A percentile compares a stretch with the other conserved stretches of the same genome.
Conservation (phyloP, 2,113 vertebrate species). For the Thymallus thymallus region DNA sequence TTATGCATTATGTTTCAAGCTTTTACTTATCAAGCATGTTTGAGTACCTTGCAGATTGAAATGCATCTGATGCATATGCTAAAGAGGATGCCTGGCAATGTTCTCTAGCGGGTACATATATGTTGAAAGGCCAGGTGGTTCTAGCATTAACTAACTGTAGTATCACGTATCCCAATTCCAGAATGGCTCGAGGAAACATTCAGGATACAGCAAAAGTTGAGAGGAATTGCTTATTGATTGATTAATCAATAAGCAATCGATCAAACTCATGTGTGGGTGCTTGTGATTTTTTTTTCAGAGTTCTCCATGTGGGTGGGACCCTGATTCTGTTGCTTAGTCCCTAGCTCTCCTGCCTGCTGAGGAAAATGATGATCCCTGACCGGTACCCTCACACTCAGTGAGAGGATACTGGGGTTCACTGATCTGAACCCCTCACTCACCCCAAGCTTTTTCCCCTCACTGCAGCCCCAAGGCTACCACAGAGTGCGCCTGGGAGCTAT, state of each 20-base stretch:
- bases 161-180: conserved; percentile 3
- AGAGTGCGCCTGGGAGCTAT: conserved; percentile 84
- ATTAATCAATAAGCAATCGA: too few relatives aligned
- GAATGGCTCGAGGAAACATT: neutral
- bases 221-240: neutral
- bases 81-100: too few relatives aligned
- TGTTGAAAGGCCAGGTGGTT: too few relatives aligned
- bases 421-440: neutral
- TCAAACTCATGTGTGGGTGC: neutral
- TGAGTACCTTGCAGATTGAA: too few relatives aligned
- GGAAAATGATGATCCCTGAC: conserved; percentile 47
- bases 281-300: conserved; percentile 66
- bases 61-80: too few relatives aligned
- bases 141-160: conserved; percentile 41
- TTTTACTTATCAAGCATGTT: too few relatives aligned
- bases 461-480: conserved; percentile 68
- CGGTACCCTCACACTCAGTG: conserved; percentile 9
- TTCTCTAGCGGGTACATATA: too few relatives aligned
- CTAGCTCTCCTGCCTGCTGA: conserved; percentile 69
- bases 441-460: conserved; percentile 45
- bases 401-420: neutral
- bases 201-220: neutral
- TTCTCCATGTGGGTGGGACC: conserved; percentile 78
- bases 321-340: conserved; percentile 83
- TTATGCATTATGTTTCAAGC: too few relatives aligned